Percentiles rank a stretch among this genome's conserved stretches.
phyloP scores from a whole-genome alignment of 2,888 invertebrate species.

The Macaria notata region DNA sequence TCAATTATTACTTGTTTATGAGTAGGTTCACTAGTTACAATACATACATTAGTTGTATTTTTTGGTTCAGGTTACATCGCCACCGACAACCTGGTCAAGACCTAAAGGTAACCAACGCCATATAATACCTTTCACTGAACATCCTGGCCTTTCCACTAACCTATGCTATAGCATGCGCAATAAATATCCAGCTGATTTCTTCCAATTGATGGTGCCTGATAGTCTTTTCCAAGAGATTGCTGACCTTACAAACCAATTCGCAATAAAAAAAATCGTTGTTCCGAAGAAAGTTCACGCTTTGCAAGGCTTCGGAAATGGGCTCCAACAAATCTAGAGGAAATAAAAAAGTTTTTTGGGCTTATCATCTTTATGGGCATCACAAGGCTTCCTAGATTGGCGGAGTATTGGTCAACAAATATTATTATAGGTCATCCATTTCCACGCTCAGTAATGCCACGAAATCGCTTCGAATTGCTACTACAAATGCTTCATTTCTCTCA shows the following conservation, averaged over 20 bases:
- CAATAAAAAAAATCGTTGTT: constrained; percentile 22
- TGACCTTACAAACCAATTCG: constrained; percentile 27
- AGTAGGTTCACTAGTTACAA: too few species aligned
- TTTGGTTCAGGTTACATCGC: constrained; percentile 11
- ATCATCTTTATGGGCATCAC: constrained; percentile 44
- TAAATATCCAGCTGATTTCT: constrained; percentile 20
- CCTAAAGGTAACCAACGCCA: constrained; percentile 24
- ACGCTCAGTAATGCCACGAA: constrained; percentile 37
- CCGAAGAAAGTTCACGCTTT: constrained; percentile 14
- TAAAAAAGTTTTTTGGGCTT: constrained; percentile 40
- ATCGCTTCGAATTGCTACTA: constrained; percentile 40
- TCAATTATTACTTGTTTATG: too few species aligned
- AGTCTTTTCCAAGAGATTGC: constrained; percentile 27
- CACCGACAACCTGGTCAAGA: constrained; percentile 20
- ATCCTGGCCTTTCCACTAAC: constrained; percentile 9
- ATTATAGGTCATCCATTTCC: constrained; percentile 36
- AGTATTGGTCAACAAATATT: constrained; percentile 42
- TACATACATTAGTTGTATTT: too few species aligned
- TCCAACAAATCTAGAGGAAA: constrained; percentile 35
- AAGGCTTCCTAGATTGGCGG: constrained; percentile 36
- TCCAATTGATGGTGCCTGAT: constrained; percentile 15
- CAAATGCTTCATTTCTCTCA: constrained; percentile 44
- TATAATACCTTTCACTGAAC: constrained; percentile 27
- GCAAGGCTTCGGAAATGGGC: constrained; percentile 31
- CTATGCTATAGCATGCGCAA: constrained; percentile 17